Conservation (phyloP, 2,797 vertebrate species). For the Odontamblyopus lacepedii region DNA sequence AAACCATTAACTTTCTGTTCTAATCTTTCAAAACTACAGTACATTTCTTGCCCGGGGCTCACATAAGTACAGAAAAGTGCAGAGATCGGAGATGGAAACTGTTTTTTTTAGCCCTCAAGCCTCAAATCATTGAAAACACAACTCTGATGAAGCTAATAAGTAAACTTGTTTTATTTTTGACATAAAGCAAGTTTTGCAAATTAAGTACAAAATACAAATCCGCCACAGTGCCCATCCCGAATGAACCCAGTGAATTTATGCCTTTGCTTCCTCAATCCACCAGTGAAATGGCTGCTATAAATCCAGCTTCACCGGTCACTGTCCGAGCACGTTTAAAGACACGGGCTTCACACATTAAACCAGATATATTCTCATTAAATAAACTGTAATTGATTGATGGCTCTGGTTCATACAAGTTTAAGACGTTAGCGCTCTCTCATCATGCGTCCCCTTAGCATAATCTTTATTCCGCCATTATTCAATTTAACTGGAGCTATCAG, state of each 20-base stretch:
- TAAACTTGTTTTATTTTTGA: background rate
- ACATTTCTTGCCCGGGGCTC: background rate
- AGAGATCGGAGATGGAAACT: no score
- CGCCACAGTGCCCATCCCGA: background rate
- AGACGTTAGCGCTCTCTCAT: slow-evolving; percentile 18
- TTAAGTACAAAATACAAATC: background rate
- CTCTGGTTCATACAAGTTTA: slow-evolving; percentile 1
- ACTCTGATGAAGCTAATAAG: background rate
- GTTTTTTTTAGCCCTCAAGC: no score
- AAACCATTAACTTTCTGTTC: background rate
- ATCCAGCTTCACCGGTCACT: slow-evolving; percentile 34
- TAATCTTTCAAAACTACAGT: background rate
- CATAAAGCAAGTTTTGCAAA: background rate
- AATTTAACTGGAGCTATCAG: slow-evolving; percentile 57
- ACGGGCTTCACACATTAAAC: slow-evolving; percentile 12
- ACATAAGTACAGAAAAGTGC: no score
- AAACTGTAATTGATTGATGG: slow-evolving; percentile 23
- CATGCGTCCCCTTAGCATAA: slow-evolving; percentile 57
- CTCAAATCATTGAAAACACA: background rate
- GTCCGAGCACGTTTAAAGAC: slow-evolving; percentile 23
- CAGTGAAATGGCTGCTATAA: background rate
- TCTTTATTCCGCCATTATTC: slow-evolving; percentile 54
- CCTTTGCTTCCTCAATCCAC: background rate
- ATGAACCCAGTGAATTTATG: background rate
- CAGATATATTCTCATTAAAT: slow-evolving; percentile 44